Base-by-base conservation (phyloP, 2,797 vertebrate species). In the Enteromius fasciolatus region DNA sequence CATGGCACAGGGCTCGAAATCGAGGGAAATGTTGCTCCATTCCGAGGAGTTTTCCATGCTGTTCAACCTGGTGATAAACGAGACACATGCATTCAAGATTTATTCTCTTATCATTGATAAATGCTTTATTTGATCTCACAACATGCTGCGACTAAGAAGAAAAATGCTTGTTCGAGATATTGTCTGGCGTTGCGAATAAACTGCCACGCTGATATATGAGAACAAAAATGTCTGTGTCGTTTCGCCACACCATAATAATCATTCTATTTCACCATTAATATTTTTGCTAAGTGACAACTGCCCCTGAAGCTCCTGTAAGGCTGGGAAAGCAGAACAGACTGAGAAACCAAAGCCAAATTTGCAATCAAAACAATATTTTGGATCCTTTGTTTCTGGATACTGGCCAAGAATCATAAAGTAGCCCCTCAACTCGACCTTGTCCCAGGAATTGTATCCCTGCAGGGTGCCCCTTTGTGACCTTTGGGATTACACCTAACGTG, bases 31-130 rank as follows among this genome's bases (percentile, higher is more conserved):
- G 80, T 94, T 95, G 11, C 77, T 67, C 72, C 89, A 87, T 57
- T 69, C 85, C n/a, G 90, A 89, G 25, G 84, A 57, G 88, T 94
- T 94, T 81, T 92, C 90, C 94, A 95, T 95, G 85, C 66, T 88
- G 46, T 64, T 48, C 52, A 72, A 39, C 79, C 83, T 88, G 44
- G 14, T 66, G 15, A 63, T 25, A 67, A 87, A 78, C 20, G 5
- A 84, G 46, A 86, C 8, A 67, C 44, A n/a, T 10, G 64, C 11
- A 63, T 75, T 81, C 72, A 41, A 80, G 41, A 85, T 3, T 46
- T 28, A 77, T 63, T 63, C 39, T n/a, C 61, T 50, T 11, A 48
- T 66, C 46, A 67, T 6, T 54, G 4, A 50, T 46, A 59, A 86
- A 72, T 76, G 23, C 72, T 63, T 66, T 64, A 59, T 61, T 50